These are phyloP conservation scores for Carcharodon carcharias DNA, from an alignment of 2,797 vertebrate species.

Conservation along the genomic window DNA sequence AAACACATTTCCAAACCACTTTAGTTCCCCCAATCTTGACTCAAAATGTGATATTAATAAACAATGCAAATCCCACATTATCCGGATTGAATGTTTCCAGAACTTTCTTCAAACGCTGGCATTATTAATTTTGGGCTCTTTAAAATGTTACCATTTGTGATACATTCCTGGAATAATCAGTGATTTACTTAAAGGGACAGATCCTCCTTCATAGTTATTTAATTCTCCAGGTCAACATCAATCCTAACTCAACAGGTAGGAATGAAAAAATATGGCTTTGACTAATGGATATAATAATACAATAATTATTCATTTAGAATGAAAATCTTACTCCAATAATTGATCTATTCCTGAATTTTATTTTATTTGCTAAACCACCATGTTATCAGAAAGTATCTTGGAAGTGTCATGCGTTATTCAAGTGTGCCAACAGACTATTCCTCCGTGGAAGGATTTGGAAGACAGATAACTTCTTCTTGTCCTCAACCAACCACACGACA, in stretches of 20 bases:
- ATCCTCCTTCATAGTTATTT: background rate
- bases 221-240: background rate
- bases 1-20: background rate
- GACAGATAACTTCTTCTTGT: background rate
- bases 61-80: slow-evolving; percentile 13
- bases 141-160: background rate
- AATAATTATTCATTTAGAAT: background rate
- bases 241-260: background rate
- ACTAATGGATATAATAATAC: background rate
- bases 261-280: background rate
- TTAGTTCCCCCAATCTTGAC: background rate
- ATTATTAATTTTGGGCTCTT: background rate
- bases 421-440: background rate
- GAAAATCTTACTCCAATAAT: background rate
- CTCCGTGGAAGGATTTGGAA: background rate
- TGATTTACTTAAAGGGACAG: background rate
- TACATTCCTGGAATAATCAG: background rate
- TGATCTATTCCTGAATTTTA: background rate
- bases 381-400: background rate
- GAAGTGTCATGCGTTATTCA: background rate
- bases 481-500: background rate
- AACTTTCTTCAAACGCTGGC: background rate
- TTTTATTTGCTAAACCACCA: background rate
- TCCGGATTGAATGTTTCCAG: slow-evolving; percentile 7
- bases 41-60: slow-evolving; percentile 5